Evolutionary conservation across 2,888 invertebrate species (phyloP).

Genomic region (Phaedon cochleariae): DNA sequence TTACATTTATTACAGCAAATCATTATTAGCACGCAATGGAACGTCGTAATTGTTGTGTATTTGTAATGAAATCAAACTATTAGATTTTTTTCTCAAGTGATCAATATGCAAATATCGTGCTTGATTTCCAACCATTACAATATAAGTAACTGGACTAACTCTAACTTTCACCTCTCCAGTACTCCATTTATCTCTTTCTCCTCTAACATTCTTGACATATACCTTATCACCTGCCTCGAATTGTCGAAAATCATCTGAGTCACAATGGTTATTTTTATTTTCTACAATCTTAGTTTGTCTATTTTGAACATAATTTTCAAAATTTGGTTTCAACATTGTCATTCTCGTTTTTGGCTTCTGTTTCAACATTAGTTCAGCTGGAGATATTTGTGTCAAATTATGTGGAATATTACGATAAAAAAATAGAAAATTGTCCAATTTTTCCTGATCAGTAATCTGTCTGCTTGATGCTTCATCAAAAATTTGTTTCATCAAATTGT

Average conservation of each 20-base stretch:
- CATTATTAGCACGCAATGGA: no score
- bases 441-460: neutral
- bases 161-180: neutral
- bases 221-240: constrained; percentile 1
- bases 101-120: neutral
- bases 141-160: neutral
- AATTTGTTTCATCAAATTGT: constrained; percentile 24
- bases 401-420: constrained; percentile 28
- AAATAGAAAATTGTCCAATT: constrained; percentile 12
- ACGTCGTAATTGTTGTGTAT: no score
- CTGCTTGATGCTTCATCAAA: neutral
- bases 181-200: neutral
- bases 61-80: no score
- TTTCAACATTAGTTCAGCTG: neutral
- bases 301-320: neutral
- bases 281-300: neutral
- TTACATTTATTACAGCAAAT: no score
- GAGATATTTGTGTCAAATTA: neutral
- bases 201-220: neutral
- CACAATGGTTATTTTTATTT: neutral
- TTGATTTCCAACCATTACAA: neutral
- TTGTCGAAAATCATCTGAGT: neutral
- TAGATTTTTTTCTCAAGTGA: neutral
- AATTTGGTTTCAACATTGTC: constrained; percentile 1
- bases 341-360: constrained; percentile 18